Conservation (phyloP, 2,888 invertebrate species). For the Polylopha cassiicola region DNA sequence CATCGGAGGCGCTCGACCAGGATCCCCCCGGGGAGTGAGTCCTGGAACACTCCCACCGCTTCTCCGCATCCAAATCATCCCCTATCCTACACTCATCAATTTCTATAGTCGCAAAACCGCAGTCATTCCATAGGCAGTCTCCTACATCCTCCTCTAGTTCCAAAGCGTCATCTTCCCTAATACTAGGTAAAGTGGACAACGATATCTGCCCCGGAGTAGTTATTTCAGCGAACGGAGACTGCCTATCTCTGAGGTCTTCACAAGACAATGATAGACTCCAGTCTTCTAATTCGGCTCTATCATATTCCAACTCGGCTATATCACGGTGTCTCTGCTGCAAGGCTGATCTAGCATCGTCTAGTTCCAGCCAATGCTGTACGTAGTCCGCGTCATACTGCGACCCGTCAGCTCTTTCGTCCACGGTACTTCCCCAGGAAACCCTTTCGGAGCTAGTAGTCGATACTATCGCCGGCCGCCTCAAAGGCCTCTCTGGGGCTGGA, state of each 20-base stretch:
- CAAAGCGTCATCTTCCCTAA: slow-evolving; percentile 83
- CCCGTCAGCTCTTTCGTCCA: slow-evolving; percentile 77
- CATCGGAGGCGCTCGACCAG: slow-evolving; percentile 77
- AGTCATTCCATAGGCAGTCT: slow-evolving; percentile 86
- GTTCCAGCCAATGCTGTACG: slow-evolving; percentile 85
- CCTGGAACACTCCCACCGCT: slow-evolving; percentile 81
- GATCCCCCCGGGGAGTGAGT: slow-evolving; percentile 79
- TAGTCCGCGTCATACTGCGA: slow-evolving; percentile 83
- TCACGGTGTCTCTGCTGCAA: slow-evolving; percentile 83
- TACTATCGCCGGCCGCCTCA: slow-evolving; percentile 77
- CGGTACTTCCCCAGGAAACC: slow-evolving; percentile 78
- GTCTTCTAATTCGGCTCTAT: slow-evolving; percentile 85
- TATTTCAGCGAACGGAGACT: slow-evolving; percentile 69
- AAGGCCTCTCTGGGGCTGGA: slow-evolving; percentile 74
- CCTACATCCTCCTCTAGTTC: slow-evolving; percentile 85
- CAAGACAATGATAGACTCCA: slow-evolving; percentile 86
- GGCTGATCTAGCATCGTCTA: slow-evolving; percentile 83
- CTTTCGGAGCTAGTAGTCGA: slow-evolving; percentile 69
- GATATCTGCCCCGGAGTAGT: slow-evolving; percentile 81
- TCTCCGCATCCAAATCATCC: slow-evolving; percentile 69
- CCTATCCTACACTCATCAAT: slow-evolving; percentile 80
- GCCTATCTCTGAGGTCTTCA: slow-evolving; percentile 80
- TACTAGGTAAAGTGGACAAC: slow-evolving; percentile 81
- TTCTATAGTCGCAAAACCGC: slow-evolving; percentile 82
- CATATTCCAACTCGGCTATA: slow-evolving; percentile 83